Base-by-base conservation (phyloP, 2,797 vertebrate species). In the Crenuchus spilurus region DNA sequence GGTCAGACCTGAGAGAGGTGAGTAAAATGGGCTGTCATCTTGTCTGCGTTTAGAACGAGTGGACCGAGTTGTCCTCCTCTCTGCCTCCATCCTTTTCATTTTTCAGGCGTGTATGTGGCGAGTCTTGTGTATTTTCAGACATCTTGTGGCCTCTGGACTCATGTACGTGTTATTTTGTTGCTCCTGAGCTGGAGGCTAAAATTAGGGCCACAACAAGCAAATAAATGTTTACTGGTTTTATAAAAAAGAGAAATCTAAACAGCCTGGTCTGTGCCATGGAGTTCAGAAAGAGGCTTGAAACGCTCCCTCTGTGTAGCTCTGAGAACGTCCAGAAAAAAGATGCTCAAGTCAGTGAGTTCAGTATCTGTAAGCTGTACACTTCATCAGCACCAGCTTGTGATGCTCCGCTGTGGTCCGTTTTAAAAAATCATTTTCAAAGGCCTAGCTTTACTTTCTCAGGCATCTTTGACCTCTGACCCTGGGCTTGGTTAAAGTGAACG, bases 141-240 rank as follows among this genome's bases (percentile, higher is more conserved):
- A 70, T 83, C 76, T 80, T 86, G 83, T 82, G 85, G 83, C 82
- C 16, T 26, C 76, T n/a, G 39, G 77, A 35, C 72, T 54, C n/a
- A 37, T 76, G 57, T 74, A 41, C 68, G 76, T 74, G 65, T 67
- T 72, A 48, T 80, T 84, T 72, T 83, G 69, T 82, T 39, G 76
- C 72, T 66, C 78, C 66, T 48, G 70, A 76, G 63, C 80, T 62
- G 62, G 35, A 20, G 48, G 72, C 85, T 87, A 85, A 86, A 89
- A 82, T 85, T 87, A 84, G 80, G 60, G 65, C 77, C 67, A 75
- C 70, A 79, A 75, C 46, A 69, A 81, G 81, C 84, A 87, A 88
- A 87, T 87, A 83, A 88, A 85, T 89, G 88, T 89, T 90, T 87
- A 86, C 82, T 70, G 68, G 76, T 67, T 67, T 33, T 16, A 63